Base-by-base conservation (phyloP, 2,888 invertebrate genomes). In the Hyposoter dolosus region DNA sequence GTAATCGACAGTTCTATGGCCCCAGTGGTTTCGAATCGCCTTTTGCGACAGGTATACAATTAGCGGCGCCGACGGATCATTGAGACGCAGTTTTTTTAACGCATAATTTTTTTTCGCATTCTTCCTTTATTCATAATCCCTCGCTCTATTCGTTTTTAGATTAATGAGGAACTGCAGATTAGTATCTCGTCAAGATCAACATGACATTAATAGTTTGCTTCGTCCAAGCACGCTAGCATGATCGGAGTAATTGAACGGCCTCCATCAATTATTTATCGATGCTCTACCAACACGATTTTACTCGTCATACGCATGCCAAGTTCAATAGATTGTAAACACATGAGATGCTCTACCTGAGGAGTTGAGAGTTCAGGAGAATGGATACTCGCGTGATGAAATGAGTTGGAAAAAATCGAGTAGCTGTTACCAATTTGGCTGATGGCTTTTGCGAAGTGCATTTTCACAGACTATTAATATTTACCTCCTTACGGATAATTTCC, bases 1-100 rank as follows among this genome's bases (percentile, higher is more conserved):
- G 81, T 87, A 90, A 88, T 89, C 88, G 88, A 90, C 90, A 88
- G 91, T 90, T 85, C 82, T 82, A 88, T 87, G 68, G 68, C 74
- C 50, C 86, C 86, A 80, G 83, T 82, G 76, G 87, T 89, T 90
- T 89, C 83, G 84, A 40, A 9, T 10, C 83, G 88, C 88, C 87
- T 82, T 79, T 83, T 82, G 65, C 81, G 43, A 43, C 56, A 23
- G 17, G 40, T 40, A 28, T 66, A 19, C 35, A 45, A n/a, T 17
- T 43, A 15, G 32, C 53, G 32, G 35, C 23, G 32, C 12, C 35
- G 28, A 12, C 28, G 35, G 71, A 23, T 43, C 71, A 81, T 74
- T 63, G 23, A 84, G 78, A 71, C 4, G 82, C 60, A 50, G 45
- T 9, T 28, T 78, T 66, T 81, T 74, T 60, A 74, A 28, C 7